These are phyloP conservation scores for Neostethus bicornis DNA, from an alignment of 2,797 vertebrate genomes.

Conservation along the genomic window DNA sequence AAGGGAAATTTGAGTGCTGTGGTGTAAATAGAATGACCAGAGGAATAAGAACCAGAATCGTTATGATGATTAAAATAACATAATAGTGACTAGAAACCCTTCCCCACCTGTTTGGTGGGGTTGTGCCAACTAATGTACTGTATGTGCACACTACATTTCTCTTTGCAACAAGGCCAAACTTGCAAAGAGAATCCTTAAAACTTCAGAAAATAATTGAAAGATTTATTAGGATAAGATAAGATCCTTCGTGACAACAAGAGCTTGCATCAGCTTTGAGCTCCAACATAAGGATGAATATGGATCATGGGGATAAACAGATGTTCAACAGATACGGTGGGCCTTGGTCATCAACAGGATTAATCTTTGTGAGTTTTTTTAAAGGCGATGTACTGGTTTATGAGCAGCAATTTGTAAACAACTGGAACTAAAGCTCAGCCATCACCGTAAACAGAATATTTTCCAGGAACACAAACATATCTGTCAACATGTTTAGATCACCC, in stretches of 20 bases:
- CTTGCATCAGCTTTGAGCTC: slow-evolving; percentile 47
- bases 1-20: no score
- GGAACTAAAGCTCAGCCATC: slow-evolving; percentile 30
- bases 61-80: slow-evolving; percentile 12
- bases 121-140: slow-evolving; percentile 31
- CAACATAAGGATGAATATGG: slow-evolving; percentile 51
- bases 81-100: slow-evolving; percentile 26
- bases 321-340: slow-evolving; percentile 50
- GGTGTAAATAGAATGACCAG: no score
- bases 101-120: slow-evolving; percentile 23
- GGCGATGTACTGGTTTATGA: slow-evolving; percentile 35
- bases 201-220: slow-evolving; percentile 13
- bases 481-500: neutral
- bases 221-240: neutral
- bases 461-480: neutral
- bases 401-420: slow-evolving; percentile 42
- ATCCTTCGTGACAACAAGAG: slow-evolving; percentile 18
- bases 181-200: slow-evolving; percentile 29
- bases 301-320: slow-evolving; percentile 70
- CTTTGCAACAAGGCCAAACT: slow-evolving; percentile 8
- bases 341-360: slow-evolving; percentile 63
- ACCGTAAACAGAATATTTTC: slow-evolving; percentile 10
- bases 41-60: slow-evolving; percentile 3
- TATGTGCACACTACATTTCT: slow-evolving; percentile 32
- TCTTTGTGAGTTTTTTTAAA: slow-evolving; percentile 32